Conservation (phyloP, 2,113 vertebrate genomes). For the Silurus glanis region DNA sequence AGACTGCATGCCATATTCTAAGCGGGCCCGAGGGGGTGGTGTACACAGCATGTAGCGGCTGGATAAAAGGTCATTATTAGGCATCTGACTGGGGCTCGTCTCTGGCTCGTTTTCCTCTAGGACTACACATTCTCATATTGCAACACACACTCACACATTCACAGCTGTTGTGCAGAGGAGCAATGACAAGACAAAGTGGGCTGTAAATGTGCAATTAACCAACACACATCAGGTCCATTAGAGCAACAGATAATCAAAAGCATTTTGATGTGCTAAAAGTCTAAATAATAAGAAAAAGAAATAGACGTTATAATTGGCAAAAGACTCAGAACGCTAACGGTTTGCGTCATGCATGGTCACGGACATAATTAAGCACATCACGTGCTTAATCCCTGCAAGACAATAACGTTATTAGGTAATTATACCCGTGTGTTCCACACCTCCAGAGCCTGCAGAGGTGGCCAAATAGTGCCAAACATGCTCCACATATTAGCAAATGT, state of each 20-base stretch:
- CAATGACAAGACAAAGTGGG: not conserved
- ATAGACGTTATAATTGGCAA: not conserved
- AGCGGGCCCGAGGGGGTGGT: not conserved
- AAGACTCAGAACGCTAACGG: not conserved
- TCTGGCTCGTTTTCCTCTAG: not conserved
- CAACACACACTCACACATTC: constrained; percentile 28
- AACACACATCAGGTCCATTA: constrained; percentile 21
- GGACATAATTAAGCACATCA: not conserved
- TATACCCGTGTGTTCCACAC: not conserved
- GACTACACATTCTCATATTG: constrained; percentile 31
- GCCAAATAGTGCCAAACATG: constrained; percentile 17
- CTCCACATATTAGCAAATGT: constrained; percentile 59
- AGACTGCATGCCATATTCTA: constrained; percentile 11
- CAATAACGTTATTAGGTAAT: constrained; percentile 17
- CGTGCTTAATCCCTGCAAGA: not conserved
- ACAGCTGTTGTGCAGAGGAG: not conserved
- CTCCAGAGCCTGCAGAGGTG: not conserved
- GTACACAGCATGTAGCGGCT: constrained; percentile 4
- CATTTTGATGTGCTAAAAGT: constrained; percentile 12
- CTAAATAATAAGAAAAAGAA: not conserved
- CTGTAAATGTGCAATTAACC: not conserved
- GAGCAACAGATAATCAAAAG: constrained; percentile 23
- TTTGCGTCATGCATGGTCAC: not conserved
- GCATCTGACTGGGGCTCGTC: constrained; percentile 19
- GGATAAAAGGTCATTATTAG: constrained; percentile 41